phyloP scores from a whole-genome alignment of 2,113 vertebrate species.

The Toxotes chatareus region DNA sequence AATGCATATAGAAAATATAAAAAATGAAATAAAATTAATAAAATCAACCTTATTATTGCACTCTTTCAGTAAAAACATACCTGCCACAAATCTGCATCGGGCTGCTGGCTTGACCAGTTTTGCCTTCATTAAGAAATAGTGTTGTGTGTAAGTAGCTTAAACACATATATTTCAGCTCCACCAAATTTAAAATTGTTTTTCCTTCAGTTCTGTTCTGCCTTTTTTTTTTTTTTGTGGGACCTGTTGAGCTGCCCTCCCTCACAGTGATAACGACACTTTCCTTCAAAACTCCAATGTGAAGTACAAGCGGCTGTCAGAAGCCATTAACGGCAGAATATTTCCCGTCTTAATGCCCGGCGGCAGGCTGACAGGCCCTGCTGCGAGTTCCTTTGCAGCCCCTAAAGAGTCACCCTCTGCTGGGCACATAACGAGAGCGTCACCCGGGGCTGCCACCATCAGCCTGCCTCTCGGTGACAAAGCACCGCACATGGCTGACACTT shows the following conservation, averaged over 20 bases:
- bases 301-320: conserved; percentile 53
- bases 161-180: background rate
- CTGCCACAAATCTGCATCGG: background rate
- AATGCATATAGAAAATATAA: background rate
- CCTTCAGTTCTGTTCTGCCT: background rate
- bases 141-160: too few relatives aligned
- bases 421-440: conserved; percentile 47
- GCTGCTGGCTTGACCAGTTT: too few relatives aligned
- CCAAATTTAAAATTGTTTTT: background rate
- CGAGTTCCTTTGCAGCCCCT: conserved; percentile 39
- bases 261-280: conserved; percentile 7
- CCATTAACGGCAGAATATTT: conserved; percentile 52
- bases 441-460: conserved; percentile 23
- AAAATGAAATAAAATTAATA: background rate
- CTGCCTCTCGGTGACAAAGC: conserved; percentile 23
- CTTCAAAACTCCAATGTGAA: conserved; percentile 17
- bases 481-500: conserved; percentile 30
- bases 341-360: conserved; percentile 14
- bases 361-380: conserved; percentile 49
- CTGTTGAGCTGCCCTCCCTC: conserved; percentile 31
- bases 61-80: too few relatives aligned
- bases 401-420: conserved; percentile 59
- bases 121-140: background rate
- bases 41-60: background rate
- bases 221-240: background rate